Conservation (phyloP, 2,888 invertebrate species). For the Sarcophaga variegata region DNA sequence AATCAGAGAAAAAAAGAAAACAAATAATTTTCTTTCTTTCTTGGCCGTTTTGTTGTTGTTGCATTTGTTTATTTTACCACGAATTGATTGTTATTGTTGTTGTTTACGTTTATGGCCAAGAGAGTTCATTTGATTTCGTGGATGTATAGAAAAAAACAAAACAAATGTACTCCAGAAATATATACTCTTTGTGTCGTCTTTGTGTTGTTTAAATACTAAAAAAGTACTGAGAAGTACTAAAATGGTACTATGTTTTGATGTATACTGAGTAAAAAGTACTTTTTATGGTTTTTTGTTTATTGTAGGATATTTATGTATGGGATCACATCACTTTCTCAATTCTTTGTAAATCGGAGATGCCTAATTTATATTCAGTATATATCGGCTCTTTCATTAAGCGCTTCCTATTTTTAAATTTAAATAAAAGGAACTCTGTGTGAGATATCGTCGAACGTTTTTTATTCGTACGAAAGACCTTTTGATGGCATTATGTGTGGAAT, state of each 20-base stretch:
- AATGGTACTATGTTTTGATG: neutral
- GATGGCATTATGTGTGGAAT: too few relatives aligned
- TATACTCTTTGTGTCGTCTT: too few relatives aligned
- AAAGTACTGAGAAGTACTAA: neutral
- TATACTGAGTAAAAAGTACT: neutral
- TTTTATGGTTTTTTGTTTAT: neutral
- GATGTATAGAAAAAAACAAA: too few relatives aligned
- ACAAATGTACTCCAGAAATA: too few relatives aligned
- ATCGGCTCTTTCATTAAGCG: too few relatives aligned
- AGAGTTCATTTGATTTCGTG: conserved; percentile 2
- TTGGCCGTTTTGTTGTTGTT: neutral
- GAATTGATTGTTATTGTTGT: neutral
- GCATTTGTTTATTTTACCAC: conserved; percentile 3
- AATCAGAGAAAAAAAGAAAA: conserved; percentile 30
- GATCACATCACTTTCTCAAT: too few relatives aligned
- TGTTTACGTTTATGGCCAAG: neutral
- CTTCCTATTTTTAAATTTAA: too few relatives aligned
- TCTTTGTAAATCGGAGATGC: too few relatives aligned
- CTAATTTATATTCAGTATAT: too few relatives aligned
- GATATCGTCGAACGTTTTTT: too few relatives aligned
- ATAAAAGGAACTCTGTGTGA: too few relatives aligned
- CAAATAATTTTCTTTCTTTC: neutral
- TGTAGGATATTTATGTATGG: neutral
- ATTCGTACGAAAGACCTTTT: too few relatives aligned
- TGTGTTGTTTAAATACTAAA: neutral